Conservation (phyloP, 2,888 invertebrate species). For the Amphipoea oculea region DNA sequence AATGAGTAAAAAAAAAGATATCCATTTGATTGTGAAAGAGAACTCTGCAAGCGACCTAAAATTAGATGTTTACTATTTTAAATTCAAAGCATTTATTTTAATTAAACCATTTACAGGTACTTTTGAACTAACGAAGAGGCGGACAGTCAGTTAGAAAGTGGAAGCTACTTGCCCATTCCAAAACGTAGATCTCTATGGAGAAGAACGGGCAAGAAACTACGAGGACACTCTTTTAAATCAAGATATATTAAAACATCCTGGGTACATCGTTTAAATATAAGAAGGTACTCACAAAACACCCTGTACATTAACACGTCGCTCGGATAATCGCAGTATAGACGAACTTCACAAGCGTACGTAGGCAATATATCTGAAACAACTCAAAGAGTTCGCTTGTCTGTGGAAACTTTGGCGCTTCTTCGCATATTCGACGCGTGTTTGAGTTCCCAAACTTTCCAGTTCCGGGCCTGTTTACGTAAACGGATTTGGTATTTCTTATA, state of each 20-base stretch:
- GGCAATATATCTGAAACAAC: conserved; percentile 50
- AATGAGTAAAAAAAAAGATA: background rate
- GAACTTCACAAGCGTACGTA: conserved; percentile 46
- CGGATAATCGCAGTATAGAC: conserved; percentile 54
- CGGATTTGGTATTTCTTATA: conserved; percentile 60
- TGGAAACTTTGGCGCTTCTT: conserved; percentile 56
- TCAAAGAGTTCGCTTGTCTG: conserved; percentile 56
- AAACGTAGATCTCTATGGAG: too few species aligned
- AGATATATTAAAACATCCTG: too few species aligned
- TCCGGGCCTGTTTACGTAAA: conserved; percentile 58
- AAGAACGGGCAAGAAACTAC: too few species aligned
- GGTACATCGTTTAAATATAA: background rate
- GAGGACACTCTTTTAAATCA: too few species aligned
- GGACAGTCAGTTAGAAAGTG: too few species aligned
- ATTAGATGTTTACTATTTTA: background rate
- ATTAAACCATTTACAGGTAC: too few species aligned
- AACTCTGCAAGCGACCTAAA: background rate
- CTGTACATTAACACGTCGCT: conserved; percentile 55
- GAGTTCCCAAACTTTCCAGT: conserved; percentile 56
- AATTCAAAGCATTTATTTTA: too few species aligned
- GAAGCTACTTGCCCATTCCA: too few species aligned
- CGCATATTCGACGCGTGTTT: conserved; percentile 59
- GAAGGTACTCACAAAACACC: conserved; percentile 13
- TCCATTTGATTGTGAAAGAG: too few species aligned
- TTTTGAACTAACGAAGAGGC: too few species aligned